phyloP scores from a whole-genome alignment of 1,140 invertebrate species.

The Aphaenogaster ashmeadi region DNA sequence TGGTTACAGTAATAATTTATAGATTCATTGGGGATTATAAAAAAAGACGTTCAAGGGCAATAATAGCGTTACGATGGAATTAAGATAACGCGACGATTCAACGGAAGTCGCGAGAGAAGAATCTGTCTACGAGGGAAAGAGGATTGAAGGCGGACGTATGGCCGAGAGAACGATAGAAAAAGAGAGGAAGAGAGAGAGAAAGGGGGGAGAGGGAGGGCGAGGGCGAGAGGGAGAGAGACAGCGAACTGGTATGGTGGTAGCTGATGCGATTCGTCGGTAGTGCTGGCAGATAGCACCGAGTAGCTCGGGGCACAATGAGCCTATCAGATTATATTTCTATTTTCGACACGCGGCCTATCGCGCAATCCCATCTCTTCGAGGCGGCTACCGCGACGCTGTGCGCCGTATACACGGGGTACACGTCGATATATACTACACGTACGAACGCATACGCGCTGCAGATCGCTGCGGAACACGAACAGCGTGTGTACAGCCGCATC shows the following conservation, averaged over 20 bases:
- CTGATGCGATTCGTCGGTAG: constrained; percentile 76
- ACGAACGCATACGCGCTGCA: constrained; percentile 34
- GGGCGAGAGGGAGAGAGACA: constrained; percentile 39
- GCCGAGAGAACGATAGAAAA: not conserved
- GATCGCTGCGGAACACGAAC: constrained; percentile 58
- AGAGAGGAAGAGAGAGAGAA: constrained; percentile 42
- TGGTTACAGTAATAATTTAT: not conserved
- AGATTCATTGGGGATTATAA: not conserved
- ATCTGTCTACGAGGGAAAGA: constrained; percentile 5
- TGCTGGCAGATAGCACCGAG: constrained; percentile 83
- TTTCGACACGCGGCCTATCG: constrained; percentile 86
- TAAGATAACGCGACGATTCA: constrained; percentile 25
- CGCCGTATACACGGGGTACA: constrained; percentile 31
- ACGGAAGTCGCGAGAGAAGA: constrained; percentile 26
- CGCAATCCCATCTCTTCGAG: constrained; percentile 85
- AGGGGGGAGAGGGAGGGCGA: constrained; percentile 40
- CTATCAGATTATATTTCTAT: constrained; percentile 88
- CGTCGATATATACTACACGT: constrained; percentile 48
- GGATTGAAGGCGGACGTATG: constrained; percentile 6
- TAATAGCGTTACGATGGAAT: not conserved
- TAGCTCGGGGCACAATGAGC: constrained; percentile 86
- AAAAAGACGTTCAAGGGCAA: not conserved
- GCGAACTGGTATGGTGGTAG: constrained; percentile 55
- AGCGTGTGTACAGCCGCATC: not conserved
- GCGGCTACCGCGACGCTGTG: constrained; percentile 82